Conservation (phyloP, 2,888 invertebrate species). For the Erebia ligea region DNA sequence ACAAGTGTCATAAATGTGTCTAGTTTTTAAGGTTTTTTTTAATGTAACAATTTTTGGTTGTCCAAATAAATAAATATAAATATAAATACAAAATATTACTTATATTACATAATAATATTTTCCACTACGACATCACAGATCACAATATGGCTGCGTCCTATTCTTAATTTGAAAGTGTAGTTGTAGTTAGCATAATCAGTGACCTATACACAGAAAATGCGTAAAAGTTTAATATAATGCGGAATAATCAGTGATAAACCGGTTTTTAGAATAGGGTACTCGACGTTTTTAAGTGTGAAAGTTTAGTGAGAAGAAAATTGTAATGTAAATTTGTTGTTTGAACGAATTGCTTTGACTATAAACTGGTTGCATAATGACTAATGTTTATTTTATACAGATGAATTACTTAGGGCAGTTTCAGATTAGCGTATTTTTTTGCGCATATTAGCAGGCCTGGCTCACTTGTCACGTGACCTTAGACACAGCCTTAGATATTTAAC, state of each 20-base stretch:
- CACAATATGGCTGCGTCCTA: no score
- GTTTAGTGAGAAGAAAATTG: slow-evolving; percentile 8
- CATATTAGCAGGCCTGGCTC: no score
- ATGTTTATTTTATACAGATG: slow-evolving; percentile 5
- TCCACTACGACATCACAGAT: no score
- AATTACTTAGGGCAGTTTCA: background rate
- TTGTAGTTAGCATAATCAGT: background rate
- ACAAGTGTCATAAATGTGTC: no score
- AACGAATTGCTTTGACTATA: slow-evolving; percentile 12
- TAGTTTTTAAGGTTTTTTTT: no score
- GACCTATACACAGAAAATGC: background rate
- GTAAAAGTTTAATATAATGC: background rate
- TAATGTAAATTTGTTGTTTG: background rate
- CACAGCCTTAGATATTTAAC: no score
- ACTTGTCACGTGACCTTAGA: no score
- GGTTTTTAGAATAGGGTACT: slow-evolving; percentile 10
- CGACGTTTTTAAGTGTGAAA: slow-evolving; percentile 5
- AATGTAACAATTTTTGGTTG: no score
- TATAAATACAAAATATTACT: no score
- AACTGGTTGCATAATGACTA: slow-evolving; percentile 7
- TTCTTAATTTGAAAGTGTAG: background rate
- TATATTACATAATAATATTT: no score
- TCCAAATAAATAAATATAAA: no score
- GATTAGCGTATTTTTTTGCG: no score
- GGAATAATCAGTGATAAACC: background rate